phyloP scores from a whole-genome alignment of 2,797 vertebrate species.

The Merluccius polli region DNA sequence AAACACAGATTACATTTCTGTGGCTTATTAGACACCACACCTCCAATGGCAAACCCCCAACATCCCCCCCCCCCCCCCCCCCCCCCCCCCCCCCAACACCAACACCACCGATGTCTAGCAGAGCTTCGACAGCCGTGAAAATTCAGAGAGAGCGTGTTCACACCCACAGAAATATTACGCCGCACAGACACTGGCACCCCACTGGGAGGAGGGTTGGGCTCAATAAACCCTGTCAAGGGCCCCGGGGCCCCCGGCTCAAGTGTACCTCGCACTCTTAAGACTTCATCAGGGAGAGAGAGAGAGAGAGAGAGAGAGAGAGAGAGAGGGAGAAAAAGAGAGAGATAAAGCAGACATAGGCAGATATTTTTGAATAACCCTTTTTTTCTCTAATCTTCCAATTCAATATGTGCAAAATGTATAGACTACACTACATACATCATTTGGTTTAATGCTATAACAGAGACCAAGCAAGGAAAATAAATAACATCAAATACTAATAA shows the following conservation, averaged over 20 bases:
- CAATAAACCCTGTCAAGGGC: slow-evolving; percentile 36
- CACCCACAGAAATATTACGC: slow-evolving; percentile 35
- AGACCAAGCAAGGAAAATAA: no score
- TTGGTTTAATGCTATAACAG: no score
- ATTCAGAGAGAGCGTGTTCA: slow-evolving; percentile 52
- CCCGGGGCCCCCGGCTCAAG: slow-evolving; percentile 26
- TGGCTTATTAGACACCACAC: slow-evolving; percentile 59
- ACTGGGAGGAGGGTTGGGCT: slow-evolving; percentile 39
- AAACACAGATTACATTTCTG: slow-evolving; percentile 78
- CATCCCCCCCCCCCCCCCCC: slow-evolving; percentile 32
- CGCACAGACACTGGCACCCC: slow-evolving; percentile 23
- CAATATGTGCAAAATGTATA: no score
- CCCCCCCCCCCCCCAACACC: no score
- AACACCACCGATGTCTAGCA: slow-evolving; percentile 9
- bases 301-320: not conserved
- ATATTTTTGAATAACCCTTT: not conserved
- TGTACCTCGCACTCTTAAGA: slow-evolving; percentile 30
- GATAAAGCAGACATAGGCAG: not conserved
- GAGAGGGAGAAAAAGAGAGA: no score
- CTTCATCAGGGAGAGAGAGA: slow-evolving; percentile 24
- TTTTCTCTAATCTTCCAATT: no score
- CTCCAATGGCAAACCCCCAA: slow-evolving; percentile 59
- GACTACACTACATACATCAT: no score
- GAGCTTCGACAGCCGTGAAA: slow-evolving; percentile 67
- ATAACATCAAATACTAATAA: not conserved